Base-by-base conservation (phyloP, 2,113 vertebrate species). In the Sylvicapra grimmia region DNA sequence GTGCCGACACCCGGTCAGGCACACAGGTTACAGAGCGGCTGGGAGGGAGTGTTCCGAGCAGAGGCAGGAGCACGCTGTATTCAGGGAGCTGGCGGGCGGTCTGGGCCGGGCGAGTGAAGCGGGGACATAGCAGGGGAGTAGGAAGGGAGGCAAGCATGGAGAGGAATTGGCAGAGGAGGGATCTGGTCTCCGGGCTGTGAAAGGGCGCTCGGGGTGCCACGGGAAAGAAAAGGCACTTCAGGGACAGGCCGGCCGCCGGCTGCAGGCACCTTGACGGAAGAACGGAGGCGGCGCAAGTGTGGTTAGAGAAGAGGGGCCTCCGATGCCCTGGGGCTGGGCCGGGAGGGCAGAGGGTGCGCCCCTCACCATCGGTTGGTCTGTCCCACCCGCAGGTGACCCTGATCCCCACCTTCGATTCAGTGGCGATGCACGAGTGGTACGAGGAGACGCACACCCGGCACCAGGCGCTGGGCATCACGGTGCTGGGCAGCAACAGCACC, bases 401-500 rank as follows among this genome's bases (percentile, higher is more conserved):
- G 96, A 99, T 99, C 97, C 99, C 99, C 2, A 99, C 99, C 0
- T 99, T 99, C 1, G 99, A 99, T 94, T 99, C 99, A 0, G 88
- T 98, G 97, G 98, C 97, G 6, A 99, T 99, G 99, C 99, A 99
- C 1, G 99, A 99, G 93, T 99, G 99, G 99, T 99, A 99, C 89
- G 99, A 99, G 96, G 99, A 99, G 98, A 99, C 99, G 0, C 99
- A 99, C 1, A 98, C 99, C 1, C 96, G 96, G 85, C 99, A 99
- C 98, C 98, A 97, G 96, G 99, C 99, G n/a, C 97, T 99, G 97
- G 98, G 98, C 0, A 96, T 99, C 98, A 99, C 99, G 0, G 99
- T 99, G 84, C 98, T 99, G 98, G 99, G 99, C 94, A 99, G 99
- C 97, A 99, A 99, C 99, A 99, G 99, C 98, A 99, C 99, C 0